Conservation (phyloP, 2,113 vertebrate genomes). For the Cairina moschata region DNA sequence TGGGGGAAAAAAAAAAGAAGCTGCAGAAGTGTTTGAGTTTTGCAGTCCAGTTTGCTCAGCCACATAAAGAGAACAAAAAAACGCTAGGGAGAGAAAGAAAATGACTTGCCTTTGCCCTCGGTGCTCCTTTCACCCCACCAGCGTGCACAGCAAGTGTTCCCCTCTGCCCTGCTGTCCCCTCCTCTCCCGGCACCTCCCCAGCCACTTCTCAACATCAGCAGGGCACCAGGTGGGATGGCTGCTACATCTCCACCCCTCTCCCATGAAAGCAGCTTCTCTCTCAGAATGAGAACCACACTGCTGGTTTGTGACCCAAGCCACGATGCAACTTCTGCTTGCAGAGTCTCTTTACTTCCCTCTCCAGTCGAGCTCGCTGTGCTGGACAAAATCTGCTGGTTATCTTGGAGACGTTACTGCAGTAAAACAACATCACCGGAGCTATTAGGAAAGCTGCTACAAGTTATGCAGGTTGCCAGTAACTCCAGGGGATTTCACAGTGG, state of each 20-base stretch:
- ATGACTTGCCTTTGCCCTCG: background rate
- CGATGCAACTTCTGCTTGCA: background rate
- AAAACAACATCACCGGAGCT: background rate
- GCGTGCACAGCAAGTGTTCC: background rate
- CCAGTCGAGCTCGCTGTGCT: background rate
- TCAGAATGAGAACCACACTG: accelerated
- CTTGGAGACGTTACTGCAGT: background rate
- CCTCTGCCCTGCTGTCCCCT: background rate
- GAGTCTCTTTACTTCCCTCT: background rate
- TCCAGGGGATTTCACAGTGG: background rate
- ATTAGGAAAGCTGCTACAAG: background rate
- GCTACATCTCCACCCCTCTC: background rate
- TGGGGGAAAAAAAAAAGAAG: accelerated
- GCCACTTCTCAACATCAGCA: no score
- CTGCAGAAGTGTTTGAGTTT: background rate
- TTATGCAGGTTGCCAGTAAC: conserved; percentile 18
- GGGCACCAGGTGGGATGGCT: background rate
- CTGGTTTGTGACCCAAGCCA: background rate
- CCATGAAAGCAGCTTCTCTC: background rate
- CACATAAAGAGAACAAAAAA: background rate
- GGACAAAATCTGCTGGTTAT: background rate
- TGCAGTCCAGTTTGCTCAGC: background rate
- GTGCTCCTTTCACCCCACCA: background rate
- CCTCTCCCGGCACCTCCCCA: background rate
- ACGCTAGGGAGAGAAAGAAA: background rate